Percentiles rank a stretch among this genome's conserved stretches.
These are phyloP conservation scores for Rhabdornis inornatus DNA, from an alignment of 2,113 vertebrate species.

Conservation along the genomic window DNA sequence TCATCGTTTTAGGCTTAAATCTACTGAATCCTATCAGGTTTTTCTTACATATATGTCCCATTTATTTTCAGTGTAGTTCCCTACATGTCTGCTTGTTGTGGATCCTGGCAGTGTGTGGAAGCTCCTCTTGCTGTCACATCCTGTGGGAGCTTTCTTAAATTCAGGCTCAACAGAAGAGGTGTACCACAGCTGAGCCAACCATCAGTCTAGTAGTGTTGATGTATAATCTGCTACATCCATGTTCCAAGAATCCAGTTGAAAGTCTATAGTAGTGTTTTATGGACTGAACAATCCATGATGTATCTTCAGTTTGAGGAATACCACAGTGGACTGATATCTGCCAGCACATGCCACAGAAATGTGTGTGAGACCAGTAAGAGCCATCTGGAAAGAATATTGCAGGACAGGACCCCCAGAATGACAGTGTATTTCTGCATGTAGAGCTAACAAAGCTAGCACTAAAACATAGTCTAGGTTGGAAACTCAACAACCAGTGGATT, in stretches of 20 bases:
- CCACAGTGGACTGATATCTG: neutral
- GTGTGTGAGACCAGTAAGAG: neutral
- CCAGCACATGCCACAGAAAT: neutral
- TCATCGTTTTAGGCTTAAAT: neutral
- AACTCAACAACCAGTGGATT: neutral
- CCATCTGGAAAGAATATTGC: neutral
- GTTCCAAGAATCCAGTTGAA: neutral
- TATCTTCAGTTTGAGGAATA: neutral
- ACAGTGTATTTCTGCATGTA: accelerated
- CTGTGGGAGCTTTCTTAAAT: neutral
- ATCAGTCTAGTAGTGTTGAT: neutral
- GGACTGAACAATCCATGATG: neutral
- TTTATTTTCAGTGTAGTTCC: neutral
- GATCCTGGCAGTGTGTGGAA: neutral
- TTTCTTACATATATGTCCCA: neutral
- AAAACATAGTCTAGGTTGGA: neutral
- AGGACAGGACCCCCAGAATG: neutral
- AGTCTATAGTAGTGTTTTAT: neutral
- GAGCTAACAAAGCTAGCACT: neutral
- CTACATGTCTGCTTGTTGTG: neutral
- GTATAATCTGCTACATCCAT: neutral
- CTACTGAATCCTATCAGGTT: neutral
- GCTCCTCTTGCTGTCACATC: neutral
- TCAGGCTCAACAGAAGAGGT: neutral
- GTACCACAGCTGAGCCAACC: neutral